Evolutionary conservation across 2,888 invertebrate genomes (phyloP), one percentile per base, ranked within the genome.

Genomic region (Oxycera nigricornis): DNA sequence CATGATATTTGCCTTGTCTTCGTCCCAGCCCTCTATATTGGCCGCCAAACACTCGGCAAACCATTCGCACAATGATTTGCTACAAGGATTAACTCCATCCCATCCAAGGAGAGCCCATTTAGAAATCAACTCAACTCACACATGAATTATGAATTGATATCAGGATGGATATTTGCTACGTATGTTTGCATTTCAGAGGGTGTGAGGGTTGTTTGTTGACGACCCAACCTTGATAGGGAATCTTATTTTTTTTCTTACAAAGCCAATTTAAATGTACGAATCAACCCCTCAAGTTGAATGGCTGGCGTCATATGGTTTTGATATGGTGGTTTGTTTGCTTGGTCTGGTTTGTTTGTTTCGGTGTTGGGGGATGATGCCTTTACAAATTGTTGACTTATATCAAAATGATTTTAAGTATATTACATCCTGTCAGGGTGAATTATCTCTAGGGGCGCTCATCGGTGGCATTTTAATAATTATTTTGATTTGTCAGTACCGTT

Each of bases 101-200:
- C 30, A 62, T 39, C n/a, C 2, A 26, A 22, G 30, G 14, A 2
- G 1, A 9, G 39, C 41, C 22, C 6, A 30, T 26, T 3, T 24
- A 24, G 2, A 59, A 20, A 22, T 55, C 28, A 17, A 55, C 7
- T 22, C 11, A 28, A 52, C 17, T 30, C 30, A 14, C 82, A 82
- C 83, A 84, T 84, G 84, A 84, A 84, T 84, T 84, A 84, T 84
- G 84, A 84, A 84, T 83, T 85, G 83, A 82, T 84, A 83, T 83
- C 82, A 81, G 83, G 83, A 84, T 84, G 81, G 82, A 83, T 83
- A 55, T 74, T 57, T 73, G n/a, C 76, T 73, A 74, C 30, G 55
- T 22, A 55, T 70, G 70, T 55, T 70, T 55, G 31, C 52, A 55
- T 26, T 70, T 31, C 52, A 17, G 24, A 41, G 65, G 65, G 39